Base-by-base conservation (phyloP, 2,888 invertebrate genomes). In the Campoplex capitator region DNA sequence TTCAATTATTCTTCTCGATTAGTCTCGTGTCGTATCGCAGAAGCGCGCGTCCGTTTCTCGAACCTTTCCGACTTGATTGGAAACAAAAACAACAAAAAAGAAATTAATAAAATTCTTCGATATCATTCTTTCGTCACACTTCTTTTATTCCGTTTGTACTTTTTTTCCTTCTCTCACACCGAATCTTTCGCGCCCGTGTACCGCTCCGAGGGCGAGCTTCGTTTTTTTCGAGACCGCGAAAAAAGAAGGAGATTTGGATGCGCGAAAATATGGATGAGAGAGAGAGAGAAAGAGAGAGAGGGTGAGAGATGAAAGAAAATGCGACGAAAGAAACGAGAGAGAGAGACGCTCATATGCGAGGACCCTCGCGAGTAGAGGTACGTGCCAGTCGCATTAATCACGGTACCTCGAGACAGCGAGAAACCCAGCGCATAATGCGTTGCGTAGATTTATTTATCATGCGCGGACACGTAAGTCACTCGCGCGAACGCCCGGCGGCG, bases 391-490 rank as follows among this genome's bases (percentile, higher is more conserved):
- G 88, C 92, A 93, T 93, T 92, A 93, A 93, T 93, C 92, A 92
- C 89, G 83, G 84, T 84, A 38, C 68, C 56, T 51, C 85, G 87
- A 88, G 92, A 92, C 93, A 91, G 91, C 90, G 90, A 89, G 90
- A 88, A 91, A 90, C 90, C 86, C 88, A 88, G 91, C 91, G 90
- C 90, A 92, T 91, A 92, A 92, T 91, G 92, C 92, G 91, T 91
- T 91, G 90, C 91, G 91, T 92, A 92, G 93, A 92, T 93, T 93
- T 92, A 93, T 93, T 93, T 93, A 92, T 93, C 91, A 91, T 91
- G 86, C 90, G 91, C 90, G 92, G 90, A 92, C 91, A 91, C 91
- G 90, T 92, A 92, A 92, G 92, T 92, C 92, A 92, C 92, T 90
- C 91, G 89, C 77, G 77, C 90, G 90, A 90, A 90, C 89, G 89